Base-by-base conservation (phyloP, 23 tunicate species). In the Corella eumyota region DNA sequence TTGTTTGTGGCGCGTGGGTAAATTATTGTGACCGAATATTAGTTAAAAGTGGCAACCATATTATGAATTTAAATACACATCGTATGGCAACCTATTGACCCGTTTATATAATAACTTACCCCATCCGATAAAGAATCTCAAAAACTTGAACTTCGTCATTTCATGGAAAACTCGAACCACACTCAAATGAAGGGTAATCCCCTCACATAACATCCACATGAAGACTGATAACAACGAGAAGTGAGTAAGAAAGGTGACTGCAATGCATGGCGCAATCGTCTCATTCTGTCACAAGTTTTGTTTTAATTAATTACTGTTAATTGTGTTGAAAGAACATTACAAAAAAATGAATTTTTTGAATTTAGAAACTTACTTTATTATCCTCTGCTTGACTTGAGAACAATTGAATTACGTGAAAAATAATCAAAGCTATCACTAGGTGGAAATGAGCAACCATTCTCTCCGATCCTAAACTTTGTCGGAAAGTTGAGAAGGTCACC, bases 171-270 rank as follows among this genome's bases (percentile, higher is more conserved):
- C 94, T 29, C 69, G 56, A 34, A 84, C 53, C 29, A 84, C 83
- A 64, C 70, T 52, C 34, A 84, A 58, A 65, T 84, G 72, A 11
- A 84, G 50, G 32, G 74, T 62, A 23, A 84, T 62, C 30, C 94
- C 94, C 65, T 84, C 94, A 44, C 81, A 69, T 21, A 84, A 58
- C 94, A 84, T 84, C 94, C 94, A 84, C 71, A 80, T 66, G 38
- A 84, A 84, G 3, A 71, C 51, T 29, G 76, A 72, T 5, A 84
- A 53, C 6, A 84, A 68, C 4, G 73, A 75, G 56, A 84, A 84
- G 64, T 84, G 94, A 5, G 83, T 84, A 55, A 75, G 28, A 58
- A 64, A 61, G 1, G 83, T 72, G 19, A 84, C 94, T 34, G 64
- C 33, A 17, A 84, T 84, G 78, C 94, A 84, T 3, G 94, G 94